Evolutionary conservation across 2,888 invertebrate genomes (phyloP), one percentile per base, ranked within the genome.

Genomic region (Creontiades dilutus): DNA sequence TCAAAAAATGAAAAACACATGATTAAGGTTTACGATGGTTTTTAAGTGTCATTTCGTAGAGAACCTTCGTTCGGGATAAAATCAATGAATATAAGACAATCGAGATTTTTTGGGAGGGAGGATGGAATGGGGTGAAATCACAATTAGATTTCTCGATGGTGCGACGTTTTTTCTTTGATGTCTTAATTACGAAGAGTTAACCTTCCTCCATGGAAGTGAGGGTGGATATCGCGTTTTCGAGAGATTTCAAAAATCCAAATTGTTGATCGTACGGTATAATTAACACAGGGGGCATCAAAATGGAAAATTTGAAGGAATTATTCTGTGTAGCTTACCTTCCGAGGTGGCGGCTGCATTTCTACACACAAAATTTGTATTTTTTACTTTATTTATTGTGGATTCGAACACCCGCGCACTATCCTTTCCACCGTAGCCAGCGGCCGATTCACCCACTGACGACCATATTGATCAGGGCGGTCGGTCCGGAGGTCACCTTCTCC

Each of bases 401-500:
- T 37, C 68, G 23, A 37, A 28, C 88, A 80, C 88, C 88, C 61
- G 76, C 78, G 76, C 57, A 78, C 55, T n/a, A 13, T 46, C 88
- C 80, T 48, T 19, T 16, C 88, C 78, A 76, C 28, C 48, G 55
- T 46, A 28, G 61, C 88, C 61, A 85, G 61, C 87, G 87, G 87
- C 88, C 88, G 48, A 52, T 88, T 88, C 61, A 80, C 76, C 88
- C 88, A 88, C 88, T 88, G 88, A 88, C 88, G 88, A 88, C 86
- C 86, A 85, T 85, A 85, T 85, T 85, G 85, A 85, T 85, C 85
- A 85, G 85, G 85, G 85, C 85, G 61, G 86, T 48, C 76, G 55
- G 88, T 57, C 37, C 47, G 88, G 78, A 88, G 88, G 88, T 88
- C 78, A 85, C 85, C 85, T 11, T 61, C 85, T 85, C 82, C 52